Evolutionary conservation across 2,888 invertebrate genomes (phyloP), one percentile per base, ranked within the genome.

Genomic region (Oxystoma pomonae): DNA sequence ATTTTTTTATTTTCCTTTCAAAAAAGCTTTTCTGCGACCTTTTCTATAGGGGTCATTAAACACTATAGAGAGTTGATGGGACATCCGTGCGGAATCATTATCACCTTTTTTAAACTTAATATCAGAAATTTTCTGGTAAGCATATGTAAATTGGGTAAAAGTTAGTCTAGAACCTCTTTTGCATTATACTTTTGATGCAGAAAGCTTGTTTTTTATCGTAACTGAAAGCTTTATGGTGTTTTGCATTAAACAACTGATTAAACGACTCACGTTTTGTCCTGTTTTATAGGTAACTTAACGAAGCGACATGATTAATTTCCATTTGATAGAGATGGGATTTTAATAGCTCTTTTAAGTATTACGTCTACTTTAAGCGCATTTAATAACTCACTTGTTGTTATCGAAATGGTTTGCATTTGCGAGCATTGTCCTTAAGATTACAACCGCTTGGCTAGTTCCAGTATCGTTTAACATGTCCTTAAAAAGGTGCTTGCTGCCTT

Each of bases 141-240:
- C n/a, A n/a, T n/a, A n/a, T n/a, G n/a, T n/a, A n/a, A n/a, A 35
- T 3, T 35, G 12, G 12, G 35, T 35, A 35, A 35, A 35, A 35
- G 35, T 35, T 35, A 35, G 5, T 3, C 35, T 35, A 7, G n/a
- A 35, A 35, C 35, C 12, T 35, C 35, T 35, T 35, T 35, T 35
- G 35, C 35, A 35, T n/a, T n/a, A n/a, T n/a, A n/a, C 35, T 7
- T 35, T 35, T 35, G 12, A 3, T 35, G 3, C 35, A 12, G 35
- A 35, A 35, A 35, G 64, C 16, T 20, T 20, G 20, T 16, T 57
- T 19, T 35, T 74, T 75, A 75, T 73, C 72, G 71, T 67, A 70
- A 70, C 71, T 78, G 77, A 79, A 76, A 79, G 79, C 78, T 76
- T 79, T 78, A 76, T 75, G 77, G 76, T 79, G 79, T 79, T 75